Conservation (phyloP, 2,888 invertebrate species). For the Thumatha senex region DNA sequence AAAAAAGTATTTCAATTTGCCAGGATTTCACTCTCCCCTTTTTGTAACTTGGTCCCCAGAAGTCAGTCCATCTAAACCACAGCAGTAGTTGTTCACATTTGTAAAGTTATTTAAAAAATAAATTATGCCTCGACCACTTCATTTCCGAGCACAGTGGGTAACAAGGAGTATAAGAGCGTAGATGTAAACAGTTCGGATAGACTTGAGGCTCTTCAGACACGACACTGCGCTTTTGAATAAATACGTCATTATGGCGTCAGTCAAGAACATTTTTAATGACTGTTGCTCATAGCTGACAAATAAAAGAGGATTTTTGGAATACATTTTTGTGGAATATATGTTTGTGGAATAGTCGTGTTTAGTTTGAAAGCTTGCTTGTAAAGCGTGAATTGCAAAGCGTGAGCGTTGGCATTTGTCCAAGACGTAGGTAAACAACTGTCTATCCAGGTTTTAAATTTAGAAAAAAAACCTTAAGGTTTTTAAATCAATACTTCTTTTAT, state of each 20-base stretch:
- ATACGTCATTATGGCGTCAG: conserved; percentile 31
- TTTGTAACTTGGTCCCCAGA: background rate
- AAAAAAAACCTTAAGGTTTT: too few species aligned
- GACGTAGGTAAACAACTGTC: conserved; percentile 7
- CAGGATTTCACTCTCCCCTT: too few species aligned
- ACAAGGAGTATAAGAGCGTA: conserved; percentile 48
- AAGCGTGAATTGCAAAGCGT: background rate
- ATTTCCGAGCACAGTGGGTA: conserved; percentile 57
- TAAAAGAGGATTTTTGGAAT: conserved; percentile 10
- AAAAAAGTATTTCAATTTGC: too few species aligned
- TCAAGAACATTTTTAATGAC: conserved; percentile 31
- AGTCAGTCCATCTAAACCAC: conserved; percentile 26
- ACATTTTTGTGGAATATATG: conserved; percentile 5
- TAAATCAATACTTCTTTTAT: too few species aligned
- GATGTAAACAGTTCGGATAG: conserved; percentile 37
- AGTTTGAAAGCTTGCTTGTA: conserved; percentile 6
- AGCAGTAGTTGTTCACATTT: conserved; percentile 34
- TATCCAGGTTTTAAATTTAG: background rate
- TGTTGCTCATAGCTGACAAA: conserved; percentile 29
- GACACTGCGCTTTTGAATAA: conserved; percentile 15
- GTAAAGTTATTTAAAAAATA: conserved; percentile 33
- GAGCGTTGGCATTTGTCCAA: conserved; percentile 5
- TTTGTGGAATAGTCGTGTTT: background rate
- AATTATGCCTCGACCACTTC: conserved; percentile 38
- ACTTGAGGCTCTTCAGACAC: conserved; percentile 5